phyloP scores from a whole-genome alignment of 2,888 invertebrate species.

The Melieria crassipennis region DNA sequence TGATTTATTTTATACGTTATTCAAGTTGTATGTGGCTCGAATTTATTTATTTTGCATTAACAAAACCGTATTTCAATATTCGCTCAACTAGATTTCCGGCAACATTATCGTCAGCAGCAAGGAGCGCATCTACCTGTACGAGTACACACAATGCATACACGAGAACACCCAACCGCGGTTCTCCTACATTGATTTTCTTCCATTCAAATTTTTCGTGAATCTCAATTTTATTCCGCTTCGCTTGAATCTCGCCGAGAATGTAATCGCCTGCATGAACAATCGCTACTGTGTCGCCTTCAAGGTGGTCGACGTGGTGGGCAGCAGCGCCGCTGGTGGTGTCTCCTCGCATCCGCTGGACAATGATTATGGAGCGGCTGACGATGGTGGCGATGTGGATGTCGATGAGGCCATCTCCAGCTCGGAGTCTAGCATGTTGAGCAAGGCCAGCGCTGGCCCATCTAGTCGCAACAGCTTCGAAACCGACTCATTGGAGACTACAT shows the following conservation, averaged over 20 bases:
- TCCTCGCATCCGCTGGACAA: slow-evolving; percentile 31
- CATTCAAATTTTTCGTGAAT: slow-evolving; percentile 73
- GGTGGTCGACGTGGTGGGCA: slow-evolving; percentile 62
- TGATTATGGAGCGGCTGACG: slow-evolving; percentile 38
- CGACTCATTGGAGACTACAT: slow-evolving; percentile 61
- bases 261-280: slow-evolving; percentile 72
- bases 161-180: slow-evolving; percentile 72
- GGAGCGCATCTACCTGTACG: slow-evolving; percentile 68
- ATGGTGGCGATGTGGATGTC: slow-evolving; percentile 46
- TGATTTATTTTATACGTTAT: not conserved
- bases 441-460: slow-evolving; percentile 53
- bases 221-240: slow-evolving; percentile 72
- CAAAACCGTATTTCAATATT: not conserved
- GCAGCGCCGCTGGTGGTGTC: slow-evolving; percentile 26
- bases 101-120: slow-evolving; percentile 62
- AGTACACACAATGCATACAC: slow-evolving; percentile 73
- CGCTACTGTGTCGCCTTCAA: slow-evolving; percentile 74
- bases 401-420: slow-evolving; percentile 56
- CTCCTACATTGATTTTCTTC: slow-evolving; percentile 77
- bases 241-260: slow-evolving; percentile 75
- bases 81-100: slow-evolving; percentile 53
- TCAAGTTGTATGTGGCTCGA: not conserved
- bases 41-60: not conserved
- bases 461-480: slow-evolving; percentile 63
- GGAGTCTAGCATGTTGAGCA: slow-evolving; percentile 58